Evolutionary conservation across 2,113 vertebrate genomes (phyloP).

Genomic region (Coptodon rendalli): DNA sequence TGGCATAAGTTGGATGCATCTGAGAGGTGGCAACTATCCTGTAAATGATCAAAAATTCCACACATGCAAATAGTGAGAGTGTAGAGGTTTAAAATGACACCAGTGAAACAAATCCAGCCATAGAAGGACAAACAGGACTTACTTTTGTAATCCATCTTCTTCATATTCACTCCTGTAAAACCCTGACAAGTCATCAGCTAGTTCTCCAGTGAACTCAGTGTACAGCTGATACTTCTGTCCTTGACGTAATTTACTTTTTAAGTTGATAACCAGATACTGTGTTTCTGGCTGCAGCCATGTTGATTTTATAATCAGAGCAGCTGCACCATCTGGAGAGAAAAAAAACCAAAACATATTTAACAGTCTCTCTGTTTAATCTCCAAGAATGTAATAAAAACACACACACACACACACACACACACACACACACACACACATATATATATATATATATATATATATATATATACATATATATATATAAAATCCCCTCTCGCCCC

Average conservation of each 20-base stretch:
- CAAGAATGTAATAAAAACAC: neutral
- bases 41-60: neutral
- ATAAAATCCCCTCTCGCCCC: too few relatives aligned
- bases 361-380: neutral
- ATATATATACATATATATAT: too few relatives aligned
- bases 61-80: neutral
- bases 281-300: constrained; percentile 63
- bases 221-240: constrained; percentile 67
- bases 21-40: constrained; percentile 87
- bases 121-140: neutral
- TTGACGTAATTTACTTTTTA: constrained; percentile 18
- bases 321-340: neutral
- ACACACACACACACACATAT: fast-evolving
- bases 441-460: too few relatives aligned
- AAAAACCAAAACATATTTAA: neutral
- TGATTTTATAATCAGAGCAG: neutral
- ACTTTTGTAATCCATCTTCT: constrained; percentile 64
- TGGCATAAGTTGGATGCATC: constrained; percentile 83
- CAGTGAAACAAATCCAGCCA: neutral
- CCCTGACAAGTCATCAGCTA: constrained; percentile 81
- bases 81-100: neutral
- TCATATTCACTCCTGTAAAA: constrained; percentile 88
- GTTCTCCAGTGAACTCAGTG: constrained; percentile 74
- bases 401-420: neutral
- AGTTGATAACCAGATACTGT: constrained; percentile 79